Conservation (phyloP, 1,140 invertebrate genomes). For the Trichonephila clavata region DNA sequence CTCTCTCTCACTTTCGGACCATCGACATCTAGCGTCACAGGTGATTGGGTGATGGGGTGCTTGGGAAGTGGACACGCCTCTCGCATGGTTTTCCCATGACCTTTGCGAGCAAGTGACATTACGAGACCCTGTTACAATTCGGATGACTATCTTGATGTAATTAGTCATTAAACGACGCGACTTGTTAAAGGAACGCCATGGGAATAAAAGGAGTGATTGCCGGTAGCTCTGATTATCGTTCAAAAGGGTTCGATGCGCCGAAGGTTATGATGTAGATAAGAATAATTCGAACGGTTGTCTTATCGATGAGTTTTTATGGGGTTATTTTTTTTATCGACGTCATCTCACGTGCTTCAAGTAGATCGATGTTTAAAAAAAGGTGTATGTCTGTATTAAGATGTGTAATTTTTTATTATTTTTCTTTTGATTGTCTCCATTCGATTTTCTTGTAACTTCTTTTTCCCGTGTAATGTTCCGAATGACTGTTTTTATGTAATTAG, state of each 20-base stretch:
- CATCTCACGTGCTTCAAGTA: neutral
- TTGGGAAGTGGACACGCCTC: conserved; percentile 61
- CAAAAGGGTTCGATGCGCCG: conserved; percentile 58
- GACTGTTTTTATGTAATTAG: too few species aligned
- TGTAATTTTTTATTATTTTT: too few species aligned
- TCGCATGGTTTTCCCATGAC: conserved; percentile 66
- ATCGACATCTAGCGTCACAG: conserved; percentile 32
- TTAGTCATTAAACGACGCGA: conserved; percentile 57
- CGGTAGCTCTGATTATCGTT: conserved; percentile 48
- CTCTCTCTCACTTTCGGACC: neutral
- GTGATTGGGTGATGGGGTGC: conserved; percentile 65
- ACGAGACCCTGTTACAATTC: conserved; percentile 59
- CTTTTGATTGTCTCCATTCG: too few species aligned
- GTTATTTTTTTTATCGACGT: neutral
- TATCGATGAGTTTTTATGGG: neutral
- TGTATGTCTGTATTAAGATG: too few species aligned
- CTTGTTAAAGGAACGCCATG: conserved; percentile 41
- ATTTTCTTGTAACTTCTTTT: too few species aligned
- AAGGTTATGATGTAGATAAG: neutral
- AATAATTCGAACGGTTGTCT: neutral
- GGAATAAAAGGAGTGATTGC: conserved; percentile 57
- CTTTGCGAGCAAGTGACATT: conserved; percentile 36
- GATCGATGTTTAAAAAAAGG: neutral
- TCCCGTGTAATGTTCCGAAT: too few species aligned
- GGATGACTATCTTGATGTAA: conserved; percentile 57